Evolutionary conservation across 1,140 invertebrate species (phyloP).

Genomic region (Danaus plexippus): DNA sequence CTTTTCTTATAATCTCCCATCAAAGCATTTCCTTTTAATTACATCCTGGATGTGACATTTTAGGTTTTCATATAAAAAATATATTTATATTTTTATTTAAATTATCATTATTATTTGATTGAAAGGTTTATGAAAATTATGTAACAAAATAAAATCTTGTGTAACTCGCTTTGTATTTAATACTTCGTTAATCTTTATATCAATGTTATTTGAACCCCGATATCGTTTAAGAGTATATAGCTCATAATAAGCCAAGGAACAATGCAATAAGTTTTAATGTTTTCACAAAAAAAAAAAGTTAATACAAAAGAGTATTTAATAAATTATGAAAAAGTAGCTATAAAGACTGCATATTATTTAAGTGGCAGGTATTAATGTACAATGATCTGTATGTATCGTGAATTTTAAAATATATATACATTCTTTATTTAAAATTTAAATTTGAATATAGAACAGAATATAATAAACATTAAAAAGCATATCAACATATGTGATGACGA

Average conservation of each 20-base stretch:
- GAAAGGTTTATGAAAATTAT: background rate
- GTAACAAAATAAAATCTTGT: background rate
- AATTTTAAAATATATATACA: too few relatives aligned
- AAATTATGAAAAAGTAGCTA: too few relatives aligned
- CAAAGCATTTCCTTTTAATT: background rate
- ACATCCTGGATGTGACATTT: background rate
- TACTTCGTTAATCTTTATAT: constrained; percentile 25
- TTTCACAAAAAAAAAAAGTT: constrained; percentile 13
- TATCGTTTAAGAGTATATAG: constrained; percentile 45
- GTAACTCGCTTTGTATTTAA: background rate
- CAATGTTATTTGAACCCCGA: constrained; percentile 24
- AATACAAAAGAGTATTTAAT: too few relatives aligned
- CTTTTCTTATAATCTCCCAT: constrained; percentile 33
- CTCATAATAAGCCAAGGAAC: constrained; percentile 43
- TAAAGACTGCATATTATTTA: too few relatives aligned
- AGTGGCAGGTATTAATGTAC: too few relatives aligned
- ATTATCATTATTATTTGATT: background rate
- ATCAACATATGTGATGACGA: too few relatives aligned
- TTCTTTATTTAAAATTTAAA: too few relatives aligned
- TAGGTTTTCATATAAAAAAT: background rate
- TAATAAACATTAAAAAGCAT: too few relatives aligned
- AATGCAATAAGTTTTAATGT: constrained; percentile 38
- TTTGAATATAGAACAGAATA: too few relatives aligned
- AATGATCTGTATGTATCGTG: too few relatives aligned
- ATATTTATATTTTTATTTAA: background rate